Base-by-base conservation (phyloP, 1,140 invertebrate species). In the Drosophila lowei region DNA sequence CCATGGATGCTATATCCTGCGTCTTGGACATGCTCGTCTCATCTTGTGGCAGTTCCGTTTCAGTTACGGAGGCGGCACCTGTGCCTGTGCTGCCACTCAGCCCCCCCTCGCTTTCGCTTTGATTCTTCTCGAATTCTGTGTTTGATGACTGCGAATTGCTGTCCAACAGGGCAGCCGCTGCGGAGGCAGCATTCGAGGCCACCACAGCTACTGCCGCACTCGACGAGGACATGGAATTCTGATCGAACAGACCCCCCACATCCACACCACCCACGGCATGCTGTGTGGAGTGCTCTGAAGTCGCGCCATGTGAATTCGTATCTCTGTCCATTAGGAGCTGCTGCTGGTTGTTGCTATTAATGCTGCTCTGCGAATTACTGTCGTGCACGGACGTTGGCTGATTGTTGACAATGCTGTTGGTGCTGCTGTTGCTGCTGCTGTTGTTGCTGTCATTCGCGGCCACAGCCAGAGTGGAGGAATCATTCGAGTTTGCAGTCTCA, bases 221-320 rank as follows among this genome's bases (percentile, higher is more conserved):
- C 7, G 80, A 90, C n/a, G 90, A 91, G 18, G 83, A 91, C 90
- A 91, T 91, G 9, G 90, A 91, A 38, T 89, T 91, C 55, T 91
- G 85, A 48, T 91, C 86, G 38, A 91, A 91, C 3, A 90, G 66
- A n/a, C 78, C 78, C 15, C 78, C 78, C 3, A 88, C 90, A 70
- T 90, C 90, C 1, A 63, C 76, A 13, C 57, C 76, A 13, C 57
- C 72, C 2, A 64, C 34, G 11, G 34, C 76, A 62, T 78, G 68
- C n/a, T 73, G 73, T 1, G 71, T 66, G 11, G 72, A 58, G 18
- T 68, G 58, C 16, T 64, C 79, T 0, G 89, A 90, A 30, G 89
- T 68, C 7, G 49, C 65, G 21, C 65, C 65, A 15, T 73, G 84
- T 6, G 89, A 90, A 15, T 89, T 90, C 9, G 72, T 86, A 61